A percentile compares a stretch with the other conserved stretches of the same genome.
Evolutionary conservation across 1,140 invertebrate genomes (phyloP).

Genomic region (Phocides pigmalion): DNA sequence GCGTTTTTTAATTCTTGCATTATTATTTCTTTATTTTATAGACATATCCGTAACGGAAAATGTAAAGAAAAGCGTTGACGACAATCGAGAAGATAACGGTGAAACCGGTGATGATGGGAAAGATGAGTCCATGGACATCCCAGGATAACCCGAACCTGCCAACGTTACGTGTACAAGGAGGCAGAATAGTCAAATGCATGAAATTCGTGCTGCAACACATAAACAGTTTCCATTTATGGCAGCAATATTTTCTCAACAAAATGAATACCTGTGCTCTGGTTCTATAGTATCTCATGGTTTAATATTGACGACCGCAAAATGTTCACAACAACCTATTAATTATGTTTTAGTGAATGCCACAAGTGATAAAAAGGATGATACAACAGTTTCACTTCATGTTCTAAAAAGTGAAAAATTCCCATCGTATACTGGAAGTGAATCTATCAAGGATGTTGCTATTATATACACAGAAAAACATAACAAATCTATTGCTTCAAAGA

Average conservation of each 20-base stretch:
- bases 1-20: slow-evolving; percentile 43
- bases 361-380: slow-evolving; percentile 57
- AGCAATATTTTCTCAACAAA: slow-evolving; percentile 65
- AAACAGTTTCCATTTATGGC: slow-evolving; percentile 73
- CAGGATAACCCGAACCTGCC: slow-evolving; percentile 50
- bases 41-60: slow-evolving; percentile 42
- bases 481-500: slow-evolving; percentile 57
- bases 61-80: slow-evolving; percentile 70
- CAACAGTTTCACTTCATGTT: slow-evolving; percentile 51
- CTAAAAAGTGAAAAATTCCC: slow-evolving; percentile 71
- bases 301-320: slow-evolving; percentile 67
- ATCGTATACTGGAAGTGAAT: slow-evolving; percentile 52
- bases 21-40: slow-evolving; percentile 42
- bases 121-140: slow-evolving; percentile 61
- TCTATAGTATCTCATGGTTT: slow-evolving; percentile 65
- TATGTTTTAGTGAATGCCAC: slow-evolving; percentile 65
- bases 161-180: slow-evolving; percentile 61
- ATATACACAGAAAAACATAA: slow-evolving; percentile 70
- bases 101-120: slow-evolving; percentile 58
- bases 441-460: slow-evolving; percentile 62
- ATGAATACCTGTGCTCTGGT: slow-evolving; percentile 71
- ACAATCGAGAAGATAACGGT: slow-evolving; percentile 58
- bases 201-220: slow-evolving; percentile 51
- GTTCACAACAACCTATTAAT: slow-evolving; percentile 51
- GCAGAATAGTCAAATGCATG: slow-evolving; percentile 63